Base-by-base conservation (phyloP, 2,797 vertebrate species). In the Lepus townsendii region DNA sequence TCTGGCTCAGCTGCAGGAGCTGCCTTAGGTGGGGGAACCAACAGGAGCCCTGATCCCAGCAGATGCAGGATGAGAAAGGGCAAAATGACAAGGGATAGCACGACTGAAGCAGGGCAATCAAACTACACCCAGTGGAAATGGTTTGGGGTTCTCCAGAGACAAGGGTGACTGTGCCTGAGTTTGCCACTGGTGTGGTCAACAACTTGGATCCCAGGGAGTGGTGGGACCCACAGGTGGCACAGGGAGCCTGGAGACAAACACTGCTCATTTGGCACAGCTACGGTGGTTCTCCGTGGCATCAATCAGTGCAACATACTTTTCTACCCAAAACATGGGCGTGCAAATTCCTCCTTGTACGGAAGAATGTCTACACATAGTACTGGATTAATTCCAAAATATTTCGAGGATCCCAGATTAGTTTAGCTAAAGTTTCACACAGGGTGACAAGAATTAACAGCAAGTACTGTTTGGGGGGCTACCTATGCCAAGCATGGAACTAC, bases 311-410 rank as follows among this genome's bases (percentile, higher is more conserved):
- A 4, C 47, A 4, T 27, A 77, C 10, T 83, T 38, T 73, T 87
- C 42, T 47, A 38, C 63, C n/a, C 42, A 85, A 95, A 88, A 30
- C 11, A 2, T 0, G 22, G 32, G 32, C 14, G 35, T 19, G 42
- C 42, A 13, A 10, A 60, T 16, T 22, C 14, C 35, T 86, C 38
- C 20, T 82, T 26, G 50, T 4, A 32, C 0, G 71, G 16, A 35
- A n/a, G 54, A 42, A 75, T 47, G 42, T 47, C 42, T 1, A 38
- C 27, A 71, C 24, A n/a, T 27, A 30, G 10, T n/a, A 72, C 62
- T 32, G 32, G 80, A 69, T 77, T 91, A 73, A 91, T 92, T 84
- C 63, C 32, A 4, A 35, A 96, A 78, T 68, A 42, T 27, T 57
- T 3, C 47, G 6, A 90, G 54, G 42, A 47, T 73, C 60, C 57